phyloP scores from a whole-genome alignment of 2,797 vertebrate species.

The Diglossa cyanea region DNA sequence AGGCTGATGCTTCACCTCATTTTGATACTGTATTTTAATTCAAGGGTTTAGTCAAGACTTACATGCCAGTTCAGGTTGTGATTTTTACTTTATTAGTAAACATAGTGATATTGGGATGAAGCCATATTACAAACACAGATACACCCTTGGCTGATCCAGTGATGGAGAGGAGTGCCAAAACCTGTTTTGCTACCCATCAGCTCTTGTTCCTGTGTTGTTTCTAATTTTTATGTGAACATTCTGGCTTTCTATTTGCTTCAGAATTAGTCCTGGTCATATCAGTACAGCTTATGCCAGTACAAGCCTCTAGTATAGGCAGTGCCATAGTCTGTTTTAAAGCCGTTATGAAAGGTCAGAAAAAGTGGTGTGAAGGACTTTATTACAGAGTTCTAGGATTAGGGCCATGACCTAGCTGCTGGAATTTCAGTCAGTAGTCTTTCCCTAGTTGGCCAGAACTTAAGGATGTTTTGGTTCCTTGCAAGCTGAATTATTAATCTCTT shows the following conservation, averaged over 20 bases:
- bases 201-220: not conserved
- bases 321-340: not conserved
- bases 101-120: not conserved
- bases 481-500: not conserved
- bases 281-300: not conserved
- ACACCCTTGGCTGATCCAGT: not conserved
- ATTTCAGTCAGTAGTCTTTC: not conserved
- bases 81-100: conserved; percentile 2
- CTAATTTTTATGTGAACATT: not conserved
- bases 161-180: not conserved
- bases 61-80: not conserved
- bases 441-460: not conserved
- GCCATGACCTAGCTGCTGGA: not conserved
- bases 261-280: not conserved
- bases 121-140: not conserved
- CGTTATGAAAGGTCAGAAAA: not conserved
- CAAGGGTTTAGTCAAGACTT: not conserved
- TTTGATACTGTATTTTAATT: conserved; percentile 12
- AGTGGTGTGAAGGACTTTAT: not conserved
- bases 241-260: not conserved
- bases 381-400: not conserved
- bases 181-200: not conserved
- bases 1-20: not conserved
- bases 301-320: not conserved
- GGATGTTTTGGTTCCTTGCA: not conserved